phyloP scores from a whole-genome alignment of 1,140 invertebrate species.

The Drosophila murphyi region DNA sequence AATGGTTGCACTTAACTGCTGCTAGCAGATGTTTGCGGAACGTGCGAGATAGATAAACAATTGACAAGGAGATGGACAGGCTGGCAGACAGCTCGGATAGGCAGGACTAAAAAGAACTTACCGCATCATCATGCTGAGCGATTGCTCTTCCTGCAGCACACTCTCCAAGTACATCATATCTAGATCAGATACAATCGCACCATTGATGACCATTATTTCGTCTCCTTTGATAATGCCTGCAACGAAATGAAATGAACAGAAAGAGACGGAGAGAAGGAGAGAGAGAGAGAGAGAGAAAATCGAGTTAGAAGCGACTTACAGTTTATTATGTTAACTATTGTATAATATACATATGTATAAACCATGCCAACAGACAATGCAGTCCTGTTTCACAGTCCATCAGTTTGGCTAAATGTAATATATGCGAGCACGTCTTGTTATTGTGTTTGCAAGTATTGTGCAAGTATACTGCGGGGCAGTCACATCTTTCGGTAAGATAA shows the following conservation, averaged over 20 bases:
- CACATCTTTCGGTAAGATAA: constrained; percentile 50
- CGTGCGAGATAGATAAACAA: constrained; percentile 37
- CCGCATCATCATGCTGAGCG: constrained; percentile 98
- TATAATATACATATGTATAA: constrained; percentile 6
- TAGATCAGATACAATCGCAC: constrained; percentile 97
- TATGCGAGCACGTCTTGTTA: neutral
- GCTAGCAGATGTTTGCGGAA: constrained; percentile 42
- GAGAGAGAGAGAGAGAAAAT: constrained; percentile 39
- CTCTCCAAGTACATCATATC: constrained; percentile 99
- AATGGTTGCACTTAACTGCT: constrained; percentile 36
- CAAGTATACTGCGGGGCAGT: constrained; percentile 5
- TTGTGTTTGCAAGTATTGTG: neutral
- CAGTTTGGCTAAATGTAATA: constrained; percentile 18
- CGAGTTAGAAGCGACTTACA: constrained; percentile 30
- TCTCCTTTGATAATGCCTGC: constrained; percentile 98
- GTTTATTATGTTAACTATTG: constrained; percentile 26
- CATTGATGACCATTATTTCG: constrained; percentile 99
- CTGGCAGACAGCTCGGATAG: neutral
- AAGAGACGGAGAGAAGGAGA: neutral
- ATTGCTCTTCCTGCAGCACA: constrained; percentile 96
- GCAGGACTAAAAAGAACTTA: constrained; percentile 68
- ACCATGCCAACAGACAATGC: neutral
- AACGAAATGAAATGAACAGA: constrained; percentile 65
- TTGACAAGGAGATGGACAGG: neutral
- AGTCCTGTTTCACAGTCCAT: constrained; percentile 4